phyloP scores from a whole-genome alignment of 2,888 invertebrate species.

The Hydropsyche betteni region DNA sequence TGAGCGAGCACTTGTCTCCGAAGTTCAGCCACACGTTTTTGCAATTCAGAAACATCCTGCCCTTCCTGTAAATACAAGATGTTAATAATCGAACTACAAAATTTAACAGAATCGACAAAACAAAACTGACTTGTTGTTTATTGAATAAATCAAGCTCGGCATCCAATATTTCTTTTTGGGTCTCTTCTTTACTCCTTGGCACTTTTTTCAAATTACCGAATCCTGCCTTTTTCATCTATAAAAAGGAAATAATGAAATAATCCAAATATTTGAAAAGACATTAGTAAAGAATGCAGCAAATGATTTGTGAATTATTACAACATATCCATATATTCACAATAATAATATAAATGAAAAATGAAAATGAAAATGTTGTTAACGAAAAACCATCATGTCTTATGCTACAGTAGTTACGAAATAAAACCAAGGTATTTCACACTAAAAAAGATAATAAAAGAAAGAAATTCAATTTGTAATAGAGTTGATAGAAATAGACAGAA shows the following conservation, averaged over 20 bases:
- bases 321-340: neutral
- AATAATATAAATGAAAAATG: no score
- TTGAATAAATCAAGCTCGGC: slow-evolving; percentile 91
- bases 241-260: neutral
- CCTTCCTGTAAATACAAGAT: slow-evolving; percentile 68
- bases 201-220: slow-evolving; percentile 58
- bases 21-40: slow-evolving; percentile 80
- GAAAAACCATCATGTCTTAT: no score
- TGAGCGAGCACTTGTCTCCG: slow-evolving; percentile 67
- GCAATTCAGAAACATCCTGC: slow-evolving; percentile 83
- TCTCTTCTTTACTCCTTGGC: slow-evolving; percentile 78
- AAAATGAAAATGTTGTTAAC: no score
- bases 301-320: neutral
- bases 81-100: slow-evolving; percentile 39
- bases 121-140: slow-evolving; percentile 73
- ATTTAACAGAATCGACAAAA: slow-evolving; percentile 18
- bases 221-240: slow-evolving; percentile 34
- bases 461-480: no score
- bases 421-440: no score
- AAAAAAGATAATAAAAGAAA: no score
- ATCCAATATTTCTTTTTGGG: slow-evolving; percentile 89
- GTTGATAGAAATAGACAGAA: no score
- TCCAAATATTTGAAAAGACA: neutral
- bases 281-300: neutral
- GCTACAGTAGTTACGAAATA: no score